These are phyloP conservation scores for Chloroclystis v-ata DNA, from an alignment of 2,888 invertebrate genomes.

Conservation along the genomic window DNA sequence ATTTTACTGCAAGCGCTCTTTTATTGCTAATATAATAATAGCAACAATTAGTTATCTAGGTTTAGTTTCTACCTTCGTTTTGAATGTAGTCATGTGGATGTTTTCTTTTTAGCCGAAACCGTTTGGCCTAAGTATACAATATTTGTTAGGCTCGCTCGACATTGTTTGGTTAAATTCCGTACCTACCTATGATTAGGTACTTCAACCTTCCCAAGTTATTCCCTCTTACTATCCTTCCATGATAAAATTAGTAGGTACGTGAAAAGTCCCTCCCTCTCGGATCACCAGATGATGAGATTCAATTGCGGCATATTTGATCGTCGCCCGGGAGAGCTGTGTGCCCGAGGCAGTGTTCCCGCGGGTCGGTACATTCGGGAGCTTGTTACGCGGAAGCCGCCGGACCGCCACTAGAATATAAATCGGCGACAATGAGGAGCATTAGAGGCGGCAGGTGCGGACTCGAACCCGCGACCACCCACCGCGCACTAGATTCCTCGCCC, in stretches of 20 bases:
- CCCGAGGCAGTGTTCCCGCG: no score
- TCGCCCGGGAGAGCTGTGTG: no score
- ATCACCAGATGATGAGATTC: no score
- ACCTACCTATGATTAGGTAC: no score
- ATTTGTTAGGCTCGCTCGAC: no score
- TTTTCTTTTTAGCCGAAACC: background rate
- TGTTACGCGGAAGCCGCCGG: background rate
- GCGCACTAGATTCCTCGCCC: conserved; percentile 67
- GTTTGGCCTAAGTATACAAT: no score
- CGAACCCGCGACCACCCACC: conserved; percentile 57
- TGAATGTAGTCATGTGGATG: background rate
- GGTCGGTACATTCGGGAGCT: background rate
- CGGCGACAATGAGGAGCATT: conserved; percentile 13
- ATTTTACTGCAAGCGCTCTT: conserved; percentile 2
- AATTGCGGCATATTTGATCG: no score
- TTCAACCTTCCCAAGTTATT: no score
- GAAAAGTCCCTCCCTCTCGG: no score
- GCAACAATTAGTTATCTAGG: conserved; percentile 18
- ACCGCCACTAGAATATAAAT: background rate
- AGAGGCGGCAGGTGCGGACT: conserved; percentile 25
- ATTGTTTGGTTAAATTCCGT: no score
- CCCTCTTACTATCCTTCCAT: no score
- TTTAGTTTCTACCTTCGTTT: background rate
- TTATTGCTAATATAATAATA: conserved; percentile 7
- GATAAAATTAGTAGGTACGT: no score